A percentile compares a stretch with the other conserved stretches of the same genome.
Evolutionary conservation across 2,797 vertebrate species (phyloP).

Genomic region (Diglossa cyanea): DNA sequence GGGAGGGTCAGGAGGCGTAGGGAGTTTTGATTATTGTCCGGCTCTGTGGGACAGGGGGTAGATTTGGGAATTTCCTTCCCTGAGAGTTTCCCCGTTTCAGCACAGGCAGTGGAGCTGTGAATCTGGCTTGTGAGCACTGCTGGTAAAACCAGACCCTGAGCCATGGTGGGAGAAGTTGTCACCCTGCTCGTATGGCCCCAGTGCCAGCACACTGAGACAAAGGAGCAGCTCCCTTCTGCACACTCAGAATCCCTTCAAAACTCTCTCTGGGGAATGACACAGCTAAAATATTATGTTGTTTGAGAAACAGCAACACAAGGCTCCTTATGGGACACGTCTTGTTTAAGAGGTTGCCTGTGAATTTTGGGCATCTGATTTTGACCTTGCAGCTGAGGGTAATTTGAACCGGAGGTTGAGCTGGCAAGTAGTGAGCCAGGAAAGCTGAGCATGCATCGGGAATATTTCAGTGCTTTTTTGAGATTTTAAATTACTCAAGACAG

Average conservation of each 20-base stretch:
- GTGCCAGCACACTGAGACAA: rapidly evolving
- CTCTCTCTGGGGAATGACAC: not conserved
- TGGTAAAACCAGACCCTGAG: not conserved
- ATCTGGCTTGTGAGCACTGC: not conserved
- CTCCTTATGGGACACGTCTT: not conserved
- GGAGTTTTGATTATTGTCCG: not conserved
- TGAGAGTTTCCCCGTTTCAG: not conserved
- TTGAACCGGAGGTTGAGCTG: not conserved
- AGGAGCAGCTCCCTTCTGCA: not conserved
- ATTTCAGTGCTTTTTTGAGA: not conserved
- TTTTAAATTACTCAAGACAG: not conserved
- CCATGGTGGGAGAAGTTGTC: not conserved
- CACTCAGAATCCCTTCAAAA: not conserved
- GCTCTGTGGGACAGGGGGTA: not conserved
- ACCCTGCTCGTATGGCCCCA: rapidly evolving
- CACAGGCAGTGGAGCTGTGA: not conserved
- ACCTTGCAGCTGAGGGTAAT: not conserved
- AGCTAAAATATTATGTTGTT: not conserved
- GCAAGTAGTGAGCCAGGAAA: not conserved
- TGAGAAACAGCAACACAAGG: not conserved
- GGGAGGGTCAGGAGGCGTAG: not conserved
- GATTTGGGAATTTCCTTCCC: not conserved
- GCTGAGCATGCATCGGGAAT: not conserved
- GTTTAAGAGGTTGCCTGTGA: not conserved
- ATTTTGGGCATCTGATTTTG: not conserved